Evolutionary conservation across 2,888 invertebrate species (phyloP), one percentile per base, ranked within the genome.

Genomic region (Chydorus sphaericus): DNA sequence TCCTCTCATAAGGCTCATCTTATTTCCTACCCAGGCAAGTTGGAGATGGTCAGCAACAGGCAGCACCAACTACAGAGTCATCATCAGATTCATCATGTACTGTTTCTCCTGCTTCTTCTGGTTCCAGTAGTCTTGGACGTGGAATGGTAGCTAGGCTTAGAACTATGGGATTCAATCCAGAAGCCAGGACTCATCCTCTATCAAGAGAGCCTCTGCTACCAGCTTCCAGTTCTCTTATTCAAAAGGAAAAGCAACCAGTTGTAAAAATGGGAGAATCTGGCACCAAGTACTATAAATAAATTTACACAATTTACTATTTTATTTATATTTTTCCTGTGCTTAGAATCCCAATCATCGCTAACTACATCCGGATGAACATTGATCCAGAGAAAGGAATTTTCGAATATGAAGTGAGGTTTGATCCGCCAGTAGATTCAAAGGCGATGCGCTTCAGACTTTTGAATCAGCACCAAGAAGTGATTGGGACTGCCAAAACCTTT

Each of bases 371-470:
- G 31, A 66, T 93, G 0, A 72, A 74, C n/a, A 70, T 81, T 11
- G 77, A 81, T 59, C 74, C 77, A 52, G 79, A 80, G 52, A 77
- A 76, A 62, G 84, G 83, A 1, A 79, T 91, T 0, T 90, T 76
- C 63, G 84, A 87, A 64, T 93, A 93, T 65, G 83, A 86, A 66
- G 87, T 93, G 0, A 73, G 73, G 55, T 92, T 81, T 66, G 67
- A 71, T 4, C 93, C 93, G 0, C 73, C 77, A 1, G 75, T 89
- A 29, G 92, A 92, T 65, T 79, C 82, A 1, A 77, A 73, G 60
- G 71, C 73, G 38, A 68, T 85, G 55, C 72, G 87, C 64, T 77
- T 73, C 63, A 78, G 72, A 63, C 62, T 80, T n/a, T 63, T 83
- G 1, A 75, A 75, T 63, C 71, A 80, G 59, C 80, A 83, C 61